Evolutionary conservation across 35 echinoderm and acorn worm species (phyloP).

Genomic region (Amphiura filiformis): DNA sequence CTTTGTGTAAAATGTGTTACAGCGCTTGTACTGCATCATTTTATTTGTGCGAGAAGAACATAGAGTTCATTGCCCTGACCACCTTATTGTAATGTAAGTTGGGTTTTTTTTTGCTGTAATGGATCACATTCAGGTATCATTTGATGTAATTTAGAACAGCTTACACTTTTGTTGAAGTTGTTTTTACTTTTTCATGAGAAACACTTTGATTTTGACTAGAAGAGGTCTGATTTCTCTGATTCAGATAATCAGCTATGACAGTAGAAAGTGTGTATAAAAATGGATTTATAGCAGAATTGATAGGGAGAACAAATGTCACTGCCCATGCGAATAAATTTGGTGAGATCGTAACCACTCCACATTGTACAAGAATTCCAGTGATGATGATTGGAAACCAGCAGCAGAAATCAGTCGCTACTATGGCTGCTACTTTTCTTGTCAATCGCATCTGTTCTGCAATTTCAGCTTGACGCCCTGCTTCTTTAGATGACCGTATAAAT

Average conservation of each 20-base stretch:
- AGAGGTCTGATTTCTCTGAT: no score
- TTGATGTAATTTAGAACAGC: no score
- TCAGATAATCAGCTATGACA: neutral
- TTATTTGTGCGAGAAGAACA: no score
- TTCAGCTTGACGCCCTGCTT: neutral
- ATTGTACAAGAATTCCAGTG: conserved; percentile 32
- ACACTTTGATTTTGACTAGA: no score
- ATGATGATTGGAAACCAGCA: conserved; percentile 61
- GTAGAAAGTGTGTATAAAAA: conserved; percentile 46
- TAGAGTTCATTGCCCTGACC: no score
- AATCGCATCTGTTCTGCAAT: conserved; percentile 11
- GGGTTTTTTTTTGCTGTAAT: no score
- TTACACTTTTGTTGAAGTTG: no score
- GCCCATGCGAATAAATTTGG: conserved; percentile 32
- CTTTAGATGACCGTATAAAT: neutral
- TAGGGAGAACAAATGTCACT: conserved; percentile 47
- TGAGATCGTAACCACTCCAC: neutral
- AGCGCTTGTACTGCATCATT: no score
- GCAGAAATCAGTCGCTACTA: conserved; percentile 43
- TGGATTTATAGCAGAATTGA: conserved; percentile 59
- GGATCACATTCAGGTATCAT: no score
- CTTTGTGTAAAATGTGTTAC: no score
- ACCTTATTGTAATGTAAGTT: no score
- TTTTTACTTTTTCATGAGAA: no score
- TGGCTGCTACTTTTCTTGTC: conserved; percentile 10